Evolutionary conservation across 2,888 invertebrate species (phyloP), one percentile per base, ranked within the genome.

Genomic region (Adelphocoris suturalis): DNA sequence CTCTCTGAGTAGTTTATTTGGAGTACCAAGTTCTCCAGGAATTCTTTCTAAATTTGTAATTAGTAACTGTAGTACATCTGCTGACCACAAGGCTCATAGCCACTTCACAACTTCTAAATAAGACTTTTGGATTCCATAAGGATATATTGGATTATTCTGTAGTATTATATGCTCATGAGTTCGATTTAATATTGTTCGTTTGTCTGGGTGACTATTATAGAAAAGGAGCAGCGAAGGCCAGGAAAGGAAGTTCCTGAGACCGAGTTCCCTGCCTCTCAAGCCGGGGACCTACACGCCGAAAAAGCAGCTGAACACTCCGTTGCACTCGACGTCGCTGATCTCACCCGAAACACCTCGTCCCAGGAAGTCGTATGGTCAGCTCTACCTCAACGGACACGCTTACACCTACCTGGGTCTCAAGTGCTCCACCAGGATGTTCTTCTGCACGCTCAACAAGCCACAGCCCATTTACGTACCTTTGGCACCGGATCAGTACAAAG

Each of bases 321-420:
- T 96, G 89, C 96, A 96, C 82, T 96, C 97, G 92, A 97, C 97
- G 86, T 96, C 97, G 13, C 94, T 98, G 86, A 97, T 98, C 84
- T 98, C 97, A 91, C 98, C 98, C 0, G 98, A 98, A 93, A 98
- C 98, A 0, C 98, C 98, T 13, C 94, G 98, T 19, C 97, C 97
- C 0, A 97, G 97, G 68, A 98, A 98, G 93, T 96, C 97, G 48
- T 98, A 97, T 93, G 97, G 97, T 76, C 98, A 98, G 93, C 95
- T 98, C 90, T 97, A 97, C 93, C 94, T 98, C 90, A 97, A 98
- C 93, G 98, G 98, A 55, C 97, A 97, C 93, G 97, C 98, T 68
- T 98, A 98, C 93, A 98, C 98, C 80, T 97, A 98, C 93, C 94
- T 98, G 92, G 98, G 97, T 0, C 94, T 98, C 90, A 98, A 98